These are phyloP conservation scores for Lates japonicus DNA, from an alignment of 2,797 vertebrate genomes.

Conservation along the genomic window DNA sequence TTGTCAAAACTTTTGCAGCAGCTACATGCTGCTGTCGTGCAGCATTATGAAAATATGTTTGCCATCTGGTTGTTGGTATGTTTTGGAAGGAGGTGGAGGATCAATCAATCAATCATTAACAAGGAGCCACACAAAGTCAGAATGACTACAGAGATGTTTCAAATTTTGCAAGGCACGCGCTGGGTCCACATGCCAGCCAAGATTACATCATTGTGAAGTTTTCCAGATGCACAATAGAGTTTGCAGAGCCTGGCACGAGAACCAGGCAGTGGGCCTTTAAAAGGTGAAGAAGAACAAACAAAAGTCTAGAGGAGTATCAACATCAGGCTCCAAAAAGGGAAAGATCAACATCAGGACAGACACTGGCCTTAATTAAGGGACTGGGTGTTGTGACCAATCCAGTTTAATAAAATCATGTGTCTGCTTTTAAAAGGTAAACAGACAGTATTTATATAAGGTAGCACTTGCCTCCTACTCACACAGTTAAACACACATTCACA, in stretches of 20 bases:
- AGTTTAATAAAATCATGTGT: conserved; percentile 2
- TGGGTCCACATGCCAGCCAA: neutral
- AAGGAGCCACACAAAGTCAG: neutral
- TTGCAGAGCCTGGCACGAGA: neutral
- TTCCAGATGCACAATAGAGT: neutral
- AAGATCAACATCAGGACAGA: neutral
- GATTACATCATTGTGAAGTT: neutral
- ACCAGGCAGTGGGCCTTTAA: neutral
- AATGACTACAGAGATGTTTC: neutral
- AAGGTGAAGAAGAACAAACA: conserved; percentile 3
- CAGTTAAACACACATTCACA: neutral
- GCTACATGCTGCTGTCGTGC: neutral
- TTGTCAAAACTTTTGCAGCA: neutral
- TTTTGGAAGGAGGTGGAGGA: neutral
- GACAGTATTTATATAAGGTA: neutral
- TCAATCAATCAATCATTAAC: neutral
- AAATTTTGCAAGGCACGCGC: neutral
- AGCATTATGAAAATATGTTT: neutral
- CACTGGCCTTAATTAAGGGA: neutral
- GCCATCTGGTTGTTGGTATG: neutral
- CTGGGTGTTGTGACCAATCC: neutral
- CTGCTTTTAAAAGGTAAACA: neutral
- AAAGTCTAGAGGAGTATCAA: neutral
- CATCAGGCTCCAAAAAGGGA: neutral
- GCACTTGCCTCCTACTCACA: neutral